Evolutionary conservation across 2,113 vertebrate genomes (phyloP), one percentile per base, ranked within the genome.

Genomic region (Indicator maculatus): DNA sequence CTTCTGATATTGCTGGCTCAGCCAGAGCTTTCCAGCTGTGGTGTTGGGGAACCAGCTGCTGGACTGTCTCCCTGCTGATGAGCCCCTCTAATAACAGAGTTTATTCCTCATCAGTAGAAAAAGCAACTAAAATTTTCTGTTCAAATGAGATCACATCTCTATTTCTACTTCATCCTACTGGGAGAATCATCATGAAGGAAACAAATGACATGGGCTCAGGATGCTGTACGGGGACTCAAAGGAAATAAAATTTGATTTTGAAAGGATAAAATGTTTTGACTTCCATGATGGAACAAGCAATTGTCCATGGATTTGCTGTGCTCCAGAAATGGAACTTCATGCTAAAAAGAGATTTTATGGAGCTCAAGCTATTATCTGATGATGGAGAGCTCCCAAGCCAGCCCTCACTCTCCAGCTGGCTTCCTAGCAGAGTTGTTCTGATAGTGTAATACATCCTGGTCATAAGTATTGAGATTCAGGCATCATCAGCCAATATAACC

Each of bases 241-340:
- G 74, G 86, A 84, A 96, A 95, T 93, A 86, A 76, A 90, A 70
- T 74, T 76, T 93, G 53, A 92, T 97, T 96, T 93, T 85, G 74
- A 90, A 93, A 93, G 86, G 94, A 90, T 95, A 90, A 96, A 95
- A 94, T 89, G 80, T 96, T 95, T 95, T 95, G 86, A 93, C 88
- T 96, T 94, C 93, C 86, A 88, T 91, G 92, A 91, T 93, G 83
- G 91, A 96, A 95, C 83, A 91, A 95, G 91, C 80, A 94, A 95
- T 86, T 91, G 91, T 81, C 93, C 94, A 94, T 94, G 83, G 91
- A 96, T 95, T 93, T 93, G 90, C 96, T 72, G n/a, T 91, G 88
- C 70, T 96, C 88, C 59, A 96, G 88, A 86, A 95, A 93, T 86
- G 87, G 94, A 89, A 85, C 96, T 90, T 96, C 94, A 86, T 95